A percentile compares a stretch with the other conserved stretches of the same genome.
phyloP scores from a whole-genome alignment of 2,113 vertebrate species.

The Sus scrofa region T2T-Sscrofa CM000813.6:161506501-161507000 shows the following conservation, averaged over 20 bases:
- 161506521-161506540: slow-evolving; percentile 42
- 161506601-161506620: slow-evolving; percentile 63
- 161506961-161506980: slow-evolving; percentile 70
- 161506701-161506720: too few species aligned
- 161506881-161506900: not conserved
- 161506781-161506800: not conserved
- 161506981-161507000: not conserved
- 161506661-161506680: not conserved
- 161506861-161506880: not conserved
- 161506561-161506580: not conserved
- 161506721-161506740: not conserved
- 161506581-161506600: slow-evolving; percentile 47
- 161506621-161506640: slow-evolving; percentile 49
- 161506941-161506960: slow-evolving; percentile 70
- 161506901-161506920: not conserved
- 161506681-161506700: not conserved
- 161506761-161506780: not conserved
- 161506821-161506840: not conserved
- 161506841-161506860: too few species aligned
- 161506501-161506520: slow-evolving; percentile 60
- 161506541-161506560: slow-evolving; percentile 43
- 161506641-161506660: not conserved
- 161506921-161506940: slow-evolving; percentile 44
- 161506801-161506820: not conserved
- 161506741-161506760: not conserved